Evolutionary conservation across 1,140 invertebrate species (phyloP).

Genomic region (Pantala flavescens): DNA sequence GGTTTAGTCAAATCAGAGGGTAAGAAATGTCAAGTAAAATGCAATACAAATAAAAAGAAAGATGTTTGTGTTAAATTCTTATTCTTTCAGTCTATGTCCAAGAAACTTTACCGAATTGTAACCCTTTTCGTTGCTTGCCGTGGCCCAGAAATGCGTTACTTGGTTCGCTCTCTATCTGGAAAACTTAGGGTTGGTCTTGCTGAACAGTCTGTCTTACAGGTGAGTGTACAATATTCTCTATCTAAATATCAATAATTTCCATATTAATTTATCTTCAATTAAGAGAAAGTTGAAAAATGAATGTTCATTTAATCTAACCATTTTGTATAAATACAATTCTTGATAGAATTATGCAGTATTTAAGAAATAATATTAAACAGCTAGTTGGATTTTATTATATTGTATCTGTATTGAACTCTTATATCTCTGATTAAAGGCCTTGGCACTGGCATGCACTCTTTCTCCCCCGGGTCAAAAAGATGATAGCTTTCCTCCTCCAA

Average conservation of each 20-base stretch:
- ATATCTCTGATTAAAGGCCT: conserved; percentile 55
- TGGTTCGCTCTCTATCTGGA: conserved; percentile 85
- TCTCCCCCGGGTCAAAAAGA: conserved; percentile 54
- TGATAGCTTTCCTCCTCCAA: conserved; percentile 47
- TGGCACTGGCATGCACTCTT: conserved; percentile 71
- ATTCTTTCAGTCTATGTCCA: conserved; percentile 54
- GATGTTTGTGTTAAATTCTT: too few relatives aligned
- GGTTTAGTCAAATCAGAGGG: too few relatives aligned
- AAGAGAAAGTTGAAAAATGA: background rate
- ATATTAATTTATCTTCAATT: too few relatives aligned
- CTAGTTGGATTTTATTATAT: too few relatives aligned
- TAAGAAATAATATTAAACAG: too few relatives aligned
- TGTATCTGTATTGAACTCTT: too few relatives aligned
- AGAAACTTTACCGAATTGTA: conserved; percentile 90
- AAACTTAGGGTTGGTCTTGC: conserved; percentile 94
- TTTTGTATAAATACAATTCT: too few relatives aligned
- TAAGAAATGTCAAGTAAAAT: too few relatives aligned
- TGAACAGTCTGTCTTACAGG: conserved; percentile 87
- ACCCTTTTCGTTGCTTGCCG: conserved; percentile 86
- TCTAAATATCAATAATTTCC: too few relatives aligned
- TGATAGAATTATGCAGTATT: too few relatives aligned
- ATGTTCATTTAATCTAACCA: too few relatives aligned
- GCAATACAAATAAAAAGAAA: too few relatives aligned
- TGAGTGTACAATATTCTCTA: conserved; percentile 24
- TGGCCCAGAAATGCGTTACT: conserved; percentile 79